These are phyloP conservation scores for Choreutis nemorana DNA, from an alignment of 2,888 invertebrate species.

Conservation along the genomic window DNA sequence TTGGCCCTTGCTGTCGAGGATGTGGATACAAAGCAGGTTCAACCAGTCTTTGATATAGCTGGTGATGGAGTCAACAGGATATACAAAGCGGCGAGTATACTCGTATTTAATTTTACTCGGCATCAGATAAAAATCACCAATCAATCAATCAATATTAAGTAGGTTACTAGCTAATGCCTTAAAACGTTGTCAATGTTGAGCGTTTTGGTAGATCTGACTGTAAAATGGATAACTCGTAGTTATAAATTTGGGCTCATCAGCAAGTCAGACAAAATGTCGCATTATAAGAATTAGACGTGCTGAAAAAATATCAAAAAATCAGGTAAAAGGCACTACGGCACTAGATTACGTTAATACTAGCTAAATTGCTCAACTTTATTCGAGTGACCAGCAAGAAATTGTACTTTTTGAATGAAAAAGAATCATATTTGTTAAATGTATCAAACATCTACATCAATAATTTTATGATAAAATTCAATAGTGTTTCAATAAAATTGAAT, in stretches of 20 bases:
- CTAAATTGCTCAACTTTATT: background rate
- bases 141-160: too few species aligned
- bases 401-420: background rate
- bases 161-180: too few species aligned
- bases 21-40: slow-evolving; percentile 36
- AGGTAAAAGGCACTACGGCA: background rate
- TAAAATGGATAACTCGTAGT: too few species aligned
- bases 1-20: slow-evolving; percentile 30
- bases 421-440: background rate
- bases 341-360: background rate
- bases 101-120: too few species aligned
- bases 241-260: too few species aligned
- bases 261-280: background rate
- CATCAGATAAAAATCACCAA: slow-evolving; percentile 3
- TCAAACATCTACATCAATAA: slow-evolving; percentile 1
- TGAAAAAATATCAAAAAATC: background rate
- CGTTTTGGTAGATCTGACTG: too few species aligned
- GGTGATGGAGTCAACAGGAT: slow-evolving; percentile 39
- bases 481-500: too few species aligned
- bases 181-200: too few species aligned
- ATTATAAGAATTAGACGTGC: background rate
- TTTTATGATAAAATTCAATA: too few species aligned
- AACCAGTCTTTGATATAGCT: slow-evolving; percentile 32
- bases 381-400: background rate
- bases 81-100: slow-evolving; percentile 33